Percentiles rank a stretch among this genome's conserved stretches.
phyloP scores from a whole-genome alignment of 2,888 invertebrate species.

The Drepanosiphum platanoidis region DNA sequence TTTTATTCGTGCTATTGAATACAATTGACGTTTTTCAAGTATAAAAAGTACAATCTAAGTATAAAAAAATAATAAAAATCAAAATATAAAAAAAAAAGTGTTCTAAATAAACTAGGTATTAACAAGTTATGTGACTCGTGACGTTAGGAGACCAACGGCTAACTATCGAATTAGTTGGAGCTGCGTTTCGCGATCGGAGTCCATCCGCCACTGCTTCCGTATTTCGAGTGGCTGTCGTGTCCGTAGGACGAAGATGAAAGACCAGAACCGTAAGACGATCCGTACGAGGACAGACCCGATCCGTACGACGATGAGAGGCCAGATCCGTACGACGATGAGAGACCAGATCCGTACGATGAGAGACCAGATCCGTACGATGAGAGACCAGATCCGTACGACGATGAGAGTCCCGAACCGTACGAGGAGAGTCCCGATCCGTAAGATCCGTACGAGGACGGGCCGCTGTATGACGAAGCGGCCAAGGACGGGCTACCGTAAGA shows the following conservation, averaged over 20 bases:
- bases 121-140: neutral
- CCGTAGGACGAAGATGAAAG: constrained; percentile 21
- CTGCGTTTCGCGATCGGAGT: constrained; percentile 51
- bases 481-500: constrained; percentile 1
- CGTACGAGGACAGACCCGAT: constrained; percentile 35
- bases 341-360: neutral
- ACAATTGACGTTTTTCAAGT: constrained; percentile 29
- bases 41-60: constrained; percentile 48
- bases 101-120: neutral
- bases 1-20: constrained; percentile 26
- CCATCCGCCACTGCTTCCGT: constrained; percentile 28
- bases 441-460: constrained; percentile 11
- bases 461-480: neutral
- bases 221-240: constrained; percentile 37
- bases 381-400: constrained; percentile 13
- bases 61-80: constrained; percentile 28
- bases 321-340: constrained; percentile 9
- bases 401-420: neutral
- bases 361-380: constrained; percentile 37
- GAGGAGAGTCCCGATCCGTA: neutral
- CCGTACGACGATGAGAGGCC: constrained; percentile 12
- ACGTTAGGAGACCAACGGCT: neutral
- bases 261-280: constrained; percentile 17
- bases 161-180: constrained; percentile 7
- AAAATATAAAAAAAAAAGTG: constrained; percentile 9